Percentiles rank a stretch among this genome's conserved stretches.
Conservation (phyloP, 2,888 invertebrate genomes). For the Lepidonotus clava region DNA sequence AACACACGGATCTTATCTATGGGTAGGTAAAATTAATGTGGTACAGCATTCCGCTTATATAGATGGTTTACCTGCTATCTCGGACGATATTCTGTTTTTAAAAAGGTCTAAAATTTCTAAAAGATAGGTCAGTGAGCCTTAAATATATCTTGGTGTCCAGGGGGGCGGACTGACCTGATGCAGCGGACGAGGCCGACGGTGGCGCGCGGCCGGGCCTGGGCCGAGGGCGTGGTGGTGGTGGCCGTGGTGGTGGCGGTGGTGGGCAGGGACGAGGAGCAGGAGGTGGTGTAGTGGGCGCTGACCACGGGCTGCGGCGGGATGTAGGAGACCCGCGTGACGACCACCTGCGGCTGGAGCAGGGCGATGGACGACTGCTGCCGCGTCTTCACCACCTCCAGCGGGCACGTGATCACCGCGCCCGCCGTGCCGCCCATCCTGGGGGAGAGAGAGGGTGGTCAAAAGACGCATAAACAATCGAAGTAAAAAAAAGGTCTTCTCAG, state of each 20-base stretch:
- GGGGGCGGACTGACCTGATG: constrained; percentile 76
- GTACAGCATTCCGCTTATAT: too few relatives aligned
- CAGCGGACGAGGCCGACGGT: constrained; percentile 73
- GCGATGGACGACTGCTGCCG: constrained; percentile 92
- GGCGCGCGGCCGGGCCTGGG: constrained; percentile 12
- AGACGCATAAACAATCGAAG: neutral
- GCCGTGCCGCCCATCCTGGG: constrained; percentile 96
- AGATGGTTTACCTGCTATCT: too few relatives aligned
- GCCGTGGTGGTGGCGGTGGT: constrained; percentile 26
- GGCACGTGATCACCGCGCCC: constrained; percentile 98
- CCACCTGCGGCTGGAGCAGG: neutral
- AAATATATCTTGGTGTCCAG: too few relatives aligned
- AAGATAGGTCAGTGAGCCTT: too few relatives aligned
- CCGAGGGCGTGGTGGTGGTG: neutral
- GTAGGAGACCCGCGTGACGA: constrained; percentile 21
- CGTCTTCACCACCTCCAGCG: constrained; percentile 98
- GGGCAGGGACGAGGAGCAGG: constrained; percentile 9
- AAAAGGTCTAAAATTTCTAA: too few relatives aligned
- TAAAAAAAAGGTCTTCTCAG: too few relatives aligned
- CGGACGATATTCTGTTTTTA: too few relatives aligned
- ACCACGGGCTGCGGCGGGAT: constrained; percentile 11
- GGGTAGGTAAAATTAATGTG: too few relatives aligned
- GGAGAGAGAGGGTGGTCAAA: neutral
- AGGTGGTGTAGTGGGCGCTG: constrained; percentile 40
- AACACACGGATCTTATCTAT: too few relatives aligned